Conservation (phyloP, 2,797 vertebrate genomes). For the Anguilla anguilla region DNA sequence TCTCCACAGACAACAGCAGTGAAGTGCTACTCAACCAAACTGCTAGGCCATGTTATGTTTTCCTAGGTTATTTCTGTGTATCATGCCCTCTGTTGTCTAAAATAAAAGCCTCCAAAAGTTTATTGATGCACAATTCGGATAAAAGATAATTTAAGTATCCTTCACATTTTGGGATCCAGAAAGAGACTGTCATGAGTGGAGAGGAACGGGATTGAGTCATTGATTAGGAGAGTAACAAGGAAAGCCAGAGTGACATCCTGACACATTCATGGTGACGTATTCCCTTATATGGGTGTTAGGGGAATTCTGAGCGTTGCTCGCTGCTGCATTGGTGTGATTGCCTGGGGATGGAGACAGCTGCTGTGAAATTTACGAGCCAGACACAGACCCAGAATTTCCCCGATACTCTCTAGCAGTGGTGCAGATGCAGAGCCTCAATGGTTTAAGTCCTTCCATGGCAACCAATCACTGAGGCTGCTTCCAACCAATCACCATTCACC, state of each 20-base stretch:
- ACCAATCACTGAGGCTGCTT: slow-evolving; percentile 46
- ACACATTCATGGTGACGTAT: slow-evolving; percentile 17
- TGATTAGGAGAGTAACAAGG: not conserved
- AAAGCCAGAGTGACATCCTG: slow-evolving; percentile 16
- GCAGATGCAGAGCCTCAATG: not conserved
- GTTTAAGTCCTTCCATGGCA: slow-evolving; percentile 30
- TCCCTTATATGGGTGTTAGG: slow-evolving; percentile 14
- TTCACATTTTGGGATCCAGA: not conserved
- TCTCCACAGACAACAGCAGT: not conserved
- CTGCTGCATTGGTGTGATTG: slow-evolving; percentile 31
- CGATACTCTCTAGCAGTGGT: slow-evolving; percentile 37
- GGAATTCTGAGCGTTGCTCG: slow-evolving; percentile 26
- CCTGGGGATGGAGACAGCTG: slow-evolving; percentile 42
- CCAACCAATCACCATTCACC: slow-evolving; percentile 39
- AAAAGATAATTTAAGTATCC: not conserved
- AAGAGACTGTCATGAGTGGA: not conserved
- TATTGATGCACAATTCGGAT: not conserved
- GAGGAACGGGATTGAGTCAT: not conserved
- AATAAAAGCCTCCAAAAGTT: not conserved
- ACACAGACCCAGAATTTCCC: slow-evolving; percentile 37
- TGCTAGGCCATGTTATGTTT: not conserved
- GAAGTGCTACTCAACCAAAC: not conserved
- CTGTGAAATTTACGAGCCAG: slow-evolving; percentile 37
- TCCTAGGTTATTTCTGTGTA: not conserved
- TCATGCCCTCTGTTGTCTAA: not conserved